A percentile compares a stretch with the other conserved stretches of the same genome.
phyloP scores from a whole-genome alignment of 2,888 invertebrate species.

The Caenorhabditis auriculariae region DNA sequence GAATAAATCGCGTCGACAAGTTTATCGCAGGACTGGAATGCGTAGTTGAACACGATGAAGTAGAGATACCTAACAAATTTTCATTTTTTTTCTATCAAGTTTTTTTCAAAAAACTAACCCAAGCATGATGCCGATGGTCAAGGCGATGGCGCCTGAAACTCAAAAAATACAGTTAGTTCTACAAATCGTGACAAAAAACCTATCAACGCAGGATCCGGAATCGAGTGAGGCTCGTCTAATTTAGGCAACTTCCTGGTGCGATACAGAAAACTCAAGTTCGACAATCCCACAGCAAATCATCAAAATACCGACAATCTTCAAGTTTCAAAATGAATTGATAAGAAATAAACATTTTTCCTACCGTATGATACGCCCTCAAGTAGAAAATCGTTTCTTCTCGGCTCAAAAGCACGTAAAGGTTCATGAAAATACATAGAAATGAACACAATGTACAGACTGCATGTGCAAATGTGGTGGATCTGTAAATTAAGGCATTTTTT shows the following conservation, averaged over 20 bases:
- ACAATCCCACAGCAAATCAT: constrained; percentile 52
- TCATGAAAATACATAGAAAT: constrained; percentile 54
- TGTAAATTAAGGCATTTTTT: too few species aligned
- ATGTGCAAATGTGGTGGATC: constrained; percentile 45
- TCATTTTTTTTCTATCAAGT: too few species aligned
- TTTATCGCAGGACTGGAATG: constrained; percentile 50
- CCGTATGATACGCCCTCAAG: constrained; percentile 55
- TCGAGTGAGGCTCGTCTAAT: constrained; percentile 54
- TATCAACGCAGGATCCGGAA: constrained; percentile 56
- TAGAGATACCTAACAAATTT: too few species aligned
- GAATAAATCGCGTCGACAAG: constrained; percentile 52
- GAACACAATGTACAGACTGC: constrained; percentile 48
- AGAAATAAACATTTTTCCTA: constrained; percentile 13
- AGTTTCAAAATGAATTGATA: background rate
- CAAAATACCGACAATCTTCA: constrained; percentile 53
- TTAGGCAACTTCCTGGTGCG: constrained; percentile 50
- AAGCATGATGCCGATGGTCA: constrained; percentile 59
- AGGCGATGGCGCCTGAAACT: constrained; percentile 42
- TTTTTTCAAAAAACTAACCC: too few species aligned
- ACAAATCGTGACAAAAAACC: constrained; percentile 14
- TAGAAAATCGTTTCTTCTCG: constrained; percentile 57
- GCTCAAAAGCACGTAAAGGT: constrained; percentile 54
- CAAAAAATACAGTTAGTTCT: background rate
- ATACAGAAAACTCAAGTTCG: constrained; percentile 53
- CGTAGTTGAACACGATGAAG: constrained; percentile 56